These are phyloP conservation scores for Lepidurus couesii DNA, from an alignment of 1,140 invertebrate species.

Conservation along the genomic window DNA sequence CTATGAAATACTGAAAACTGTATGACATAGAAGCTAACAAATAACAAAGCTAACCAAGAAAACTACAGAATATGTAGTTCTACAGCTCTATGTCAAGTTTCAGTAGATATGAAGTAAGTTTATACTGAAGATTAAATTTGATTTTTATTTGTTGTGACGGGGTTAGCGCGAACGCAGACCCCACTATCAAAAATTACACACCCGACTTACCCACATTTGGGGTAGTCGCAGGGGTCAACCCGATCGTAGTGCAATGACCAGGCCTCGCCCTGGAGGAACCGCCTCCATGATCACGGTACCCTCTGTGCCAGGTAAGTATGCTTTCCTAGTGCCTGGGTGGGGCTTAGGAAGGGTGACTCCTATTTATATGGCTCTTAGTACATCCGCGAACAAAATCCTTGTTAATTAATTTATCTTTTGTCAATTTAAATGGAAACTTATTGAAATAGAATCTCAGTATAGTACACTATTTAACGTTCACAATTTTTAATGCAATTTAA, in stretches of 20 bases:
- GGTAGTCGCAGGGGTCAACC: conserved; percentile 65
- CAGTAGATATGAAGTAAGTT: no score
- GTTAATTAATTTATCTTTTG: no score
- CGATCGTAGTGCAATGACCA: conserved; percentile 62
- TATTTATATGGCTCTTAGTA: not conserved
- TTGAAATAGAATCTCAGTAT: no score
- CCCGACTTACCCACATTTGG: conserved; percentile 63
- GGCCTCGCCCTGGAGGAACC: conserved; percentile 59
- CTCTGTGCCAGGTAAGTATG: conserved; percentile 59
- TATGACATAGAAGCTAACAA: no score
- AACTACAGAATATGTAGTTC: no score
- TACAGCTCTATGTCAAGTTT: no score
- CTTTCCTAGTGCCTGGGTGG: not conserved
- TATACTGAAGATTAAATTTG: no score
- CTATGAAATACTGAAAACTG: no score
- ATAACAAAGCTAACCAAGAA: no score
- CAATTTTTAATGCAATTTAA: no score
- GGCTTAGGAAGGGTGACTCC: not conserved
- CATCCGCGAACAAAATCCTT: not conserved
- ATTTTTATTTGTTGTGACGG: conserved; percentile 35
- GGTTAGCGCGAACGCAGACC: conserved; percentile 57
- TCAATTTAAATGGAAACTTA: no score
- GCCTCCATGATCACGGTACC: conserved; percentile 58
- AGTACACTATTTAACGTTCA: no score
- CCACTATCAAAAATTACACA: conserved; percentile 63